Conservation (phyloP, 2,888 invertebrate genomes). For the Orthosia gothica region DNA sequence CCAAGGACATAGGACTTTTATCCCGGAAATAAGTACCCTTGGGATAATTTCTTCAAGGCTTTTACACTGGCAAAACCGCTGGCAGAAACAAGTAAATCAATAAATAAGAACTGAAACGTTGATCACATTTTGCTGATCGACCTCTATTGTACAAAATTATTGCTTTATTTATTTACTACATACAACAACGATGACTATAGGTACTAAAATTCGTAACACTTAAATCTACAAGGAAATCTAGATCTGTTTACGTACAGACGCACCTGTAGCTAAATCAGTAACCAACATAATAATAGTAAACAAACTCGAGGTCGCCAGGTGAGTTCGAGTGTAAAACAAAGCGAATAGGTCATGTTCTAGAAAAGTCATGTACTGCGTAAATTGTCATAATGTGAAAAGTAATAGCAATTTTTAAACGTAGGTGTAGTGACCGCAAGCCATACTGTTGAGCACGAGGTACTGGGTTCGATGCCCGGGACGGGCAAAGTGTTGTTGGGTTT, state of each 20-base stretch:
- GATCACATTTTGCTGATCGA: neutral
- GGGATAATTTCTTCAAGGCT: no score
- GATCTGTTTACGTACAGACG: neutral
- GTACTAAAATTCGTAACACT: neutral
- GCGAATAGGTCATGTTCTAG: constrained; percentile 1
- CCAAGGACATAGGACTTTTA: no score
- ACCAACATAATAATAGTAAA: neutral
- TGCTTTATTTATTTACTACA: neutral
- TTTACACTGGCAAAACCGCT: no score
- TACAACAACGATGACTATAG: neutral
- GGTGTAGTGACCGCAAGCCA: no score
- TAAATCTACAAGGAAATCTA: constrained; percentile 6
- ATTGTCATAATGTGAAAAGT: neutral
- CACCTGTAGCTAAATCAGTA: constrained; percentile 7
- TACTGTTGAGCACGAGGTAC: no score
- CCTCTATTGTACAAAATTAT: neutral
- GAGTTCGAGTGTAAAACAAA: constrained; percentile 6
- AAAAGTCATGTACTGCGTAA: neutral
- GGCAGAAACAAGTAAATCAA: no score
- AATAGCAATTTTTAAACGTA: neutral
- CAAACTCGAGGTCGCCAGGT: neutral
- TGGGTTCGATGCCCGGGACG: no score
- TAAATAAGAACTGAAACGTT: neutral
- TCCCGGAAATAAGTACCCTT: no score
- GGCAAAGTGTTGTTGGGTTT: no score